Evolutionary conservation across 1,140 invertebrate genomes (phyloP).

Genomic region (Polypedilum pembai): DNA sequence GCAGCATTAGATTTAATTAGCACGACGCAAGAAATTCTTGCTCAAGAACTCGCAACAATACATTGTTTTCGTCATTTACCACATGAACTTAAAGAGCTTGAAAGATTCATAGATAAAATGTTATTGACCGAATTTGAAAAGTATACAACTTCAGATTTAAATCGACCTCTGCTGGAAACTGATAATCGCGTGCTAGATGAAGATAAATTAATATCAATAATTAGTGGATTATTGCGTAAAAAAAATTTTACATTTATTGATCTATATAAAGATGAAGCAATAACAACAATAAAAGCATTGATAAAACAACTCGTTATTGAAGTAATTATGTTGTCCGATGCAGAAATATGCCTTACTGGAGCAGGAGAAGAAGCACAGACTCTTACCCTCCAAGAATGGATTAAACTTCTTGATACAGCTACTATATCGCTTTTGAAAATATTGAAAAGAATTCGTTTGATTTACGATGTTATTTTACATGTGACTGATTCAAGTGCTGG

Average conservation of each 20-base stretch:
- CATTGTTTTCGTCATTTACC: slow-evolving; percentile 92
- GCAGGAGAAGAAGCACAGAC: slow-evolving; percentile 58
- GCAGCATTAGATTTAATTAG: slow-evolving; percentile 94
- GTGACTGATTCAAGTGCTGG: slow-evolving; percentile 55
- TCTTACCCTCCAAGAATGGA: slow-evolving; percentile 69
- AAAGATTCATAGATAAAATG: slow-evolving; percentile 94
- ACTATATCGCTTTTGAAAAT: slow-evolving; percentile 58
- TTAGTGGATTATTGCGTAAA: slow-evolving; percentile 79
- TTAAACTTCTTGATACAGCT: slow-evolving; percentile 65
- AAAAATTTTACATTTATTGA: slow-evolving; percentile 84
- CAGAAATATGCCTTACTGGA: slow-evolving; percentile 56
- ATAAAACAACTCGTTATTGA: slow-evolving; percentile 84
- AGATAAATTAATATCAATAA: slow-evolving; percentile 80
- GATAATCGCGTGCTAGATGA: slow-evolving; percentile 62
- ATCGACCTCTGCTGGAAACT: slow-evolving; percentile 59
- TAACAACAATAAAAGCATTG: slow-evolving; percentile 77
- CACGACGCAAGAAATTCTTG: slow-evolving; percentile 90
- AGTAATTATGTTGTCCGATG: slow-evolving; percentile 56
- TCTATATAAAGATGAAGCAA: slow-evolving; percentile 79
- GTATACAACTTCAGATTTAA: slow-evolving; percentile 85
- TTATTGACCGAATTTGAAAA: slow-evolving; percentile 89
- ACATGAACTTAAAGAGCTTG: slow-evolving; percentile 94
- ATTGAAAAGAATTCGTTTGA: slow-evolving; percentile 55
- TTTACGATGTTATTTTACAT: slow-evolving; percentile 63
- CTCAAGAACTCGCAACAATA: slow-evolving; percentile 80